A percentile compares a stretch with the other conserved stretches of the same genome.
Conservation (phyloP, 2,797 vertebrate genomes). For the Phrynocephalus guinanensis region DNA sequence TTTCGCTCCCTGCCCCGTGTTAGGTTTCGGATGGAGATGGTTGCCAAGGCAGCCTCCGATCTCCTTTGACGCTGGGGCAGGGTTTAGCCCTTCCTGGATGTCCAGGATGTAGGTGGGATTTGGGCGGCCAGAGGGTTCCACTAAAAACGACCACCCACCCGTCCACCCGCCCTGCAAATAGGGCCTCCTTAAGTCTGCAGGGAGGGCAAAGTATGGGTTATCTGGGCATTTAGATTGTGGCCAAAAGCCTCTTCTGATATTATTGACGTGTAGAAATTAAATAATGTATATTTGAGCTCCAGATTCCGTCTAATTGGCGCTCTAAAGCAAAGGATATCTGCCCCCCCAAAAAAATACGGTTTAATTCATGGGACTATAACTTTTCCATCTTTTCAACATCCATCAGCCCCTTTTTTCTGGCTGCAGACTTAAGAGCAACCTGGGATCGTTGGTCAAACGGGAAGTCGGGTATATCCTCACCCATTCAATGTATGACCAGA, state of each 20-base stretch:
- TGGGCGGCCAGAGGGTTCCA: background rate
- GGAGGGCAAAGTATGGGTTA: background rate
- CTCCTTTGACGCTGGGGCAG: no score
- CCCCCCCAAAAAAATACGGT: background rate
- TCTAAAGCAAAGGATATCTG: background rate
- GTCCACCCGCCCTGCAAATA: background rate
- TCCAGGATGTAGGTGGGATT: background rate
- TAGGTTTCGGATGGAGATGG: background rate
- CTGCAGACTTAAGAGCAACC: background rate
- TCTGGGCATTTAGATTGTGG: background rate
- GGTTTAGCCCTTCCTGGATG: background rate
- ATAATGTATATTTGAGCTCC: background rate
- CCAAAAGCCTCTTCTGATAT: background rate
- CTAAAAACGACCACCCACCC: background rate
- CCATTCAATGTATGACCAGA: no score
- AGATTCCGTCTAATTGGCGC: background rate
- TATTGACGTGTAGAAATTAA: background rate
- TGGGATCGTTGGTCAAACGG: background rate
- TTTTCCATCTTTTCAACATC: background rate
- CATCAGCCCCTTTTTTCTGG: background rate
- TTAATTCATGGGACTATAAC: background rate
- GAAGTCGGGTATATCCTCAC: background rate
- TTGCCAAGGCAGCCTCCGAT: background rate
- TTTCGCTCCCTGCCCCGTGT: background rate
- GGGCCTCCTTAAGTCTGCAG: background rate